A percentile compares a stretch with the other conserved stretches of the same genome.
Evolutionary conservation across 1,140 invertebrate genomes (phyloP).

Genomic region (Tetragnatha versicolor): DNA sequence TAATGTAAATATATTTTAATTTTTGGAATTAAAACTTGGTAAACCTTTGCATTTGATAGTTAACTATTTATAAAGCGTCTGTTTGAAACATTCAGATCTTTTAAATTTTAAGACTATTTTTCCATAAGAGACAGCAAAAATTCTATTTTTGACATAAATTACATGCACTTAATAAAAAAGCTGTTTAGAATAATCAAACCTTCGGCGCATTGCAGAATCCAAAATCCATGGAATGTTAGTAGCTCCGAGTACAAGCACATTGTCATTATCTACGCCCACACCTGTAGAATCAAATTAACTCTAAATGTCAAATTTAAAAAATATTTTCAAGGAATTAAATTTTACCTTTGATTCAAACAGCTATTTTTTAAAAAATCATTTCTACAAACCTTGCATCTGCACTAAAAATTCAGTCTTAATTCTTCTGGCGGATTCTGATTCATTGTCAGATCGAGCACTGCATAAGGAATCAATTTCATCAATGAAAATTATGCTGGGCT

Average conservation of each 20-base stretch:
- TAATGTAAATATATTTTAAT: too few species aligned
- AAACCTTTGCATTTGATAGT: too few species aligned
- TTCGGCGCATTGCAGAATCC: conserved; percentile 94
- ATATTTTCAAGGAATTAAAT: too few species aligned
- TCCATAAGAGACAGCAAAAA: not conserved
- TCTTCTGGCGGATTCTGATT: conserved; percentile 96
- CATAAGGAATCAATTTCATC: conserved; percentile 99
- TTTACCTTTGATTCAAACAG: too few species aligned
- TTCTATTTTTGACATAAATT: too few species aligned
- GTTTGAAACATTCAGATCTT: too few species aligned
- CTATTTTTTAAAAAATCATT: not conserved
- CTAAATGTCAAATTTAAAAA: too few species aligned
- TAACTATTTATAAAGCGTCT: too few species aligned
- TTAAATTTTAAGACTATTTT: too few species aligned
- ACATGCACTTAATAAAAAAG: too few species aligned
- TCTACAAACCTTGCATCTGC: conserved; percentile 86
- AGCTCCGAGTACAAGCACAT: conserved; percentile 94
- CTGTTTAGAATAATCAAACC: conserved; percentile 64
- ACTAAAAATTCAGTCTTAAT: conserved; percentile 99
- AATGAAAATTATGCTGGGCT: conserved; percentile 98
- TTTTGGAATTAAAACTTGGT: too few species aligned
- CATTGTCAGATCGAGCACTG: conserved; percentile 96
- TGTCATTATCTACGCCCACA: conserved; percentile 93
- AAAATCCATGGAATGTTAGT: conserved; percentile 99
- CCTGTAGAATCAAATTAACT: conserved; percentile 66